Base-by-base conservation (phyloP, 2,797 vertebrate species). In the Catamblyrhynchus diadema region DNA sequence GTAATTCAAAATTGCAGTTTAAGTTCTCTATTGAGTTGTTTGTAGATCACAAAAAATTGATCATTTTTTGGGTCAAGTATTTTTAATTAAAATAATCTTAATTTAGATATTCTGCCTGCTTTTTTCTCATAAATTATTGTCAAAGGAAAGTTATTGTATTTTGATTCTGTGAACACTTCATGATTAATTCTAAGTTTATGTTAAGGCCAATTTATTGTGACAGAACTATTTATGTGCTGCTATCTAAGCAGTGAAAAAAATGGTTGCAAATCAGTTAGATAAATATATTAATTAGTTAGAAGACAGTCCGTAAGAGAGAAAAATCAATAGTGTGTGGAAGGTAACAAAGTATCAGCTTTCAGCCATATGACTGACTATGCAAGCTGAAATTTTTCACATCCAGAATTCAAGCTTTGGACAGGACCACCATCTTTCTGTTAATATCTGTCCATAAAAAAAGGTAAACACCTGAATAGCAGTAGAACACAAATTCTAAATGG, bases 201-300 rank as follows among this genome's bases (percentile, higher is more conserved):
- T 89, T 69, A 66, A 89, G 30, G 71, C 18, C 12, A 53, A 59
- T 74, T 77, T 78, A 74, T 81, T 91, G 50, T 85, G 57, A 54
- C 65, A 91, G 60, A 81, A 64, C 42, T 64, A 50, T 88, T 93
- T 82, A 89, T 66, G 17, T 77, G 45, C n/a, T 93, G 23, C 77
- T 67, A 39, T 61, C 67, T 73, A 70, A 82, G 64, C 30, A 87
- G 21, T 25, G 73, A 74, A 86, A 73, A 69, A 88, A 93, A 24
- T 81, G 28, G n/a, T 70, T 82, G n/a, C 57, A 86, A 74, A 92
- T 93, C 75, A 87, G 75, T 82, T 78, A 89, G 71, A 82, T 74
- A 96, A 93, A 93, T 93, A 80, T 53, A 94, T 95, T 90, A 96
- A 92, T 92, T 93, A 92, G 47, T 64, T 60, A 61, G 45, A 67